Evolutionary conservation across 2,797 vertebrate species (phyloP), one percentile per base, ranked within the genome.

Genomic region (Apogon hyalosoma): DNA sequence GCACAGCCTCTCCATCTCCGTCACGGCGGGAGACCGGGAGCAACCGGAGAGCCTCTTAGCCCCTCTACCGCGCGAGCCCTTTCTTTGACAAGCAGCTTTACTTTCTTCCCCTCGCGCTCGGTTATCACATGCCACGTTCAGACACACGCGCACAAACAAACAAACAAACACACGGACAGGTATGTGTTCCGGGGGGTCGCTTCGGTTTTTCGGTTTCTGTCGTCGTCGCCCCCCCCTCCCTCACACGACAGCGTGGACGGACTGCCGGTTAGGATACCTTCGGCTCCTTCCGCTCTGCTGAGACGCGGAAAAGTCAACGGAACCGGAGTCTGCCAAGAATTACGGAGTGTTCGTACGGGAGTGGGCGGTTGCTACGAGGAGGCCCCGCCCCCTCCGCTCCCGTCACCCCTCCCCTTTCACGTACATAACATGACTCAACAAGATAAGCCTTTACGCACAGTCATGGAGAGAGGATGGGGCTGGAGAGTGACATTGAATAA

Each of bases 1-100:
- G 80, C 94, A 94, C 43, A 94, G 77, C 63, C 59, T 56, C 87
- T 93, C 90, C 94, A 94, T 94, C 80, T 83, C 63, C 7, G 57
- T 54, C 15, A n/a, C 62, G 66, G 75, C 63, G 56, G 70, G 71
- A 73, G 38, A 73, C 76, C 64, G 53, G 61, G 53, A 64, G 49
- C 57, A 43, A 50, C 50, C 49, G 43, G 71, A 41, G 53, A 69
- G 67, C 60, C 24, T 50, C 65, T 66, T 53, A 57, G 57, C 78
- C 75, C 41, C 21, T 40, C 51, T 38, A 51, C 73, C 61, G 79
- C 73, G 79, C 75, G 66, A 80, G 71, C 69, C 41, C 54, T 55
- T 49, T 74, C 75, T 4, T 64, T 38, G 42, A 55, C 68, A 18
- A 70, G 8, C 55, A 28, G 70, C 78, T 48, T 46, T 49, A 39